phyloP scores from a whole-genome alignment of 2,797 vertebrate species.

The Sciurus vulgaris region DNA sequence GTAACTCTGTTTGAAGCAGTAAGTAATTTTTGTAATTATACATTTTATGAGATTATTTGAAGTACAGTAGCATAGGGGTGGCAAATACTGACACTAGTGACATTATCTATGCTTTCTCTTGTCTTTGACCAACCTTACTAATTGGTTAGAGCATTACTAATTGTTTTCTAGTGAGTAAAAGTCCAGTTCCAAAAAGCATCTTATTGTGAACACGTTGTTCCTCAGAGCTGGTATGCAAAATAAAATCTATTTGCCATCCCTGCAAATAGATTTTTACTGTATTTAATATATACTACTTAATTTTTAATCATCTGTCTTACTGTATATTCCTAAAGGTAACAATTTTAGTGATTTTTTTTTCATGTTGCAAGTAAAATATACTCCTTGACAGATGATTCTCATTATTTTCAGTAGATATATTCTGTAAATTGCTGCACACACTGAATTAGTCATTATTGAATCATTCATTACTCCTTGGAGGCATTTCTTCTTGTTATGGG shows the following conservation, averaged over 20 bases:
- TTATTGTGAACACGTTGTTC: not conserved
- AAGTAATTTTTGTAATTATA: constrained; percentile 86
- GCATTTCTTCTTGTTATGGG: not conserved
- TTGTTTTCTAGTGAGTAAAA: not conserved
- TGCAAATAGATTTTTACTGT: constrained; percentile 3
- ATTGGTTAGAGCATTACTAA: not conserved
- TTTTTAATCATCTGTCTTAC: constrained; percentile 24
- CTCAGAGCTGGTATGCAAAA: not conserved
- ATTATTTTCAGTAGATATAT: not conserved
- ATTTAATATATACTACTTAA: not conserved
- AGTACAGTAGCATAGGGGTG: not conserved
- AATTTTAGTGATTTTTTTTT: constrained; percentile 37
- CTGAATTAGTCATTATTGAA: not conserved
- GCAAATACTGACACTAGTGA: not conserved
- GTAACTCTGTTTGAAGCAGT: constrained; percentile 99
- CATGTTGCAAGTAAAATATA: constrained; percentile 20
- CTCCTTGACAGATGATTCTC: not conserved
- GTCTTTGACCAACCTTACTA: not conserved
- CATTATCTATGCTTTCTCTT: constrained; percentile 7
- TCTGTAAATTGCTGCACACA: not conserved
- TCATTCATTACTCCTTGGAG: not conserved
- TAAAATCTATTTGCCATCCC: not conserved
- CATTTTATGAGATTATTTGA: not conserved
- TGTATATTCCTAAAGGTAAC: not conserved
- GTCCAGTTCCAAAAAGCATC: not conserved